These are phyloP conservation scores for Caloenas nicobarica DNA, from an alignment of 2,113 vertebrate species.

Conservation along the genomic window DNA sequence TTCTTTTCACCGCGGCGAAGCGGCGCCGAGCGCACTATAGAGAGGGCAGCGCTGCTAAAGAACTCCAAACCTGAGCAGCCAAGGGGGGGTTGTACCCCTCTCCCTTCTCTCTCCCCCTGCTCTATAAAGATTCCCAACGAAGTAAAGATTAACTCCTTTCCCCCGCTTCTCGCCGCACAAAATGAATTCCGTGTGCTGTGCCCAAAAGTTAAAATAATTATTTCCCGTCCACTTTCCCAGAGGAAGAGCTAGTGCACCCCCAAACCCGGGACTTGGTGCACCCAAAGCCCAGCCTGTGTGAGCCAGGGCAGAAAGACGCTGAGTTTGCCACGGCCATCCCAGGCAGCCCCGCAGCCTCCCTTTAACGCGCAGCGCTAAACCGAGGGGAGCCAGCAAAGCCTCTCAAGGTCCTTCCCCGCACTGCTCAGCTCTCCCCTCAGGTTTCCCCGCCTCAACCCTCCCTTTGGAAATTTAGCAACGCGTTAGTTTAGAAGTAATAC, in stretches of 20 bases:
- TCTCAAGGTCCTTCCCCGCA: neutral
- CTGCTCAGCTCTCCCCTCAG: neutral
- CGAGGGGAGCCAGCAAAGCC: neutral
- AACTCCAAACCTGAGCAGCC: neutral
- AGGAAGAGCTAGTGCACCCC: neutral
- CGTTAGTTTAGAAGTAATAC: neutral
- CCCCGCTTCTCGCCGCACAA: neutral
- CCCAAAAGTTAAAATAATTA: slow-evolving; percentile 4
- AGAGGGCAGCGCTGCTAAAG: neutral
- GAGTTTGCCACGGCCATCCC: neutral
- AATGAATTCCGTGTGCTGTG: neutral
- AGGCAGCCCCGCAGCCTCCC: neutral
- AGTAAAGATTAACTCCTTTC: neutral
- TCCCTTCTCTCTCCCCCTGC: neutral
- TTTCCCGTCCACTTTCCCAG: neutral
- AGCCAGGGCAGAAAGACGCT: neutral
- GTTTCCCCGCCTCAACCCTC: neutral
- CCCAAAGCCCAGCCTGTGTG: neutral
- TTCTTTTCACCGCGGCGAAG: neutral
- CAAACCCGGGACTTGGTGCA: rapidly evolving
- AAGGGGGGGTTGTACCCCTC: neutral
- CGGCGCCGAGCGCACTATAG: neutral
- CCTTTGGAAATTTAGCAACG: neutral
- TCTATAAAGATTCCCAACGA: neutral
- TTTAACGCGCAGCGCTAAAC: neutral